Base-by-base conservation (phyloP, 2,797 vertebrate genomes). In the Phrynocephalus vlangalii region DNA sequence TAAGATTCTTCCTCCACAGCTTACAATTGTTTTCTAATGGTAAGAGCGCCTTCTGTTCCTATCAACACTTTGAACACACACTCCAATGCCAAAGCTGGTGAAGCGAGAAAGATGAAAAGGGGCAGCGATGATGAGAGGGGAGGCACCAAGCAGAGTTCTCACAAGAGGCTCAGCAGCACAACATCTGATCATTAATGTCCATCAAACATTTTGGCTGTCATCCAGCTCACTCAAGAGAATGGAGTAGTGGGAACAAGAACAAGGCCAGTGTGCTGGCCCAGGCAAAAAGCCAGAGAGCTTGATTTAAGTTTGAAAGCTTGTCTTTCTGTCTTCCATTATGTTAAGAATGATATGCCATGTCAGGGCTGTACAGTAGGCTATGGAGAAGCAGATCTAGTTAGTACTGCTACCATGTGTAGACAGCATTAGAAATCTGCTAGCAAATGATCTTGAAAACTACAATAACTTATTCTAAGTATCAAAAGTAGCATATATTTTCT, bases 41-140 rank as follows among this genome's bases (percentile, higher is more conserved):
- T 52, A 90, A 73, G 84, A 84, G 3, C 88, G 48, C 5, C 4
- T 83, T 84, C 72, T 89, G 66, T 82, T 92, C 68, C 52, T 76
- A 89, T 56, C 16, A 91, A 87, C 63, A 87, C 82, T 93, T 71
- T 24, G 84, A 90, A 92, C 73, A 90, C 3, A 71, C 2, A 81
- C 38, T 87, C 83, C 89, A n/a, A 18, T 93, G 81, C 88, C 88
- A 89, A 94, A 91, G 82, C 11, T 91, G 90, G 48, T 93, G 87
- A 94, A 95, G 82, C 5, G 2, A 95, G 91, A 92, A 79, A 92
- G 86, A 94, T 93, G 89, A 95, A 93, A 95, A 92, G 88, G 76
- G 83, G 82, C 88, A 94, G 7, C 85, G 91, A 91, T 89, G 88
- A 95, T 90, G 87, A 78, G 84, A 96, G 87, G 79, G 87, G 89